phyloP scores from a whole-genome alignment of 2,888 invertebrate genomes.

The Plusia festucae region DNA sequence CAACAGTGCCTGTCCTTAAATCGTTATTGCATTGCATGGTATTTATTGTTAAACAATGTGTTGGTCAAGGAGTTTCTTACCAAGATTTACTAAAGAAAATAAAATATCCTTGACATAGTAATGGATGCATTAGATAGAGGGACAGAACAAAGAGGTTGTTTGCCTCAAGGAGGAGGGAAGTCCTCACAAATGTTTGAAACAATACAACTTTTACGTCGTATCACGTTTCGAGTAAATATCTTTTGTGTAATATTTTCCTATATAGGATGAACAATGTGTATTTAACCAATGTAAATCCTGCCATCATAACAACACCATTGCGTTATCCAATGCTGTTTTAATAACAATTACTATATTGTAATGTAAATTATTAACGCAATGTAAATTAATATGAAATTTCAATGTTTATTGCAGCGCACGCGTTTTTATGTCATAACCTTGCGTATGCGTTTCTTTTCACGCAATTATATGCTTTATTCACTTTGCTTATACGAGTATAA shows the following conservation, averaged over 20 bases:
- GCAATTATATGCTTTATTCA: conserved; percentile 12
- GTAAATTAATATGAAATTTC: conserved; percentile 60
- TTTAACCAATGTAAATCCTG: conserved; percentile 29
- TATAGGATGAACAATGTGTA: conserved; percentile 15
- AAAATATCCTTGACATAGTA: conserved; percentile 3
- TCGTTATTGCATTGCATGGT: background rate
- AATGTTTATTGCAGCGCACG: conserved; percentile 52
- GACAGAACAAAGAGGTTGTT: conserved; percentile 1
- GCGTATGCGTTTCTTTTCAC: conserved; percentile 28
- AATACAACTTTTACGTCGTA: conserved; percentile 1
- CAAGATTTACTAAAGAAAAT: background rate
- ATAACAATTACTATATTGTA: conserved; percentile 56
- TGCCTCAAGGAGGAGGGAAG: background rate
- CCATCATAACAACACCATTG: conserved; percentile 42
- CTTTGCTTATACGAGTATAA: background rate
- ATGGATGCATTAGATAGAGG: conserved; percentile 1
- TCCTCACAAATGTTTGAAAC: conserved; percentile 3
- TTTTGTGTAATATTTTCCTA: conserved; percentile 26
- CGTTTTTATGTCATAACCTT: conserved; percentile 53
- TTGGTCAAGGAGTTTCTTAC: background rate
- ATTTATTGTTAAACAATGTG: background rate
- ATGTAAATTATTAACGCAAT: conserved; percentile 59
- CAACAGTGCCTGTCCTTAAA: background rate
- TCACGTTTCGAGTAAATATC: conserved; percentile 9
- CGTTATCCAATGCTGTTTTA: conserved; percentile 57